Evolutionary conservation across 2,888 invertebrate genomes (phyloP).

Genomic region (Mythimna pallens): DNA sequence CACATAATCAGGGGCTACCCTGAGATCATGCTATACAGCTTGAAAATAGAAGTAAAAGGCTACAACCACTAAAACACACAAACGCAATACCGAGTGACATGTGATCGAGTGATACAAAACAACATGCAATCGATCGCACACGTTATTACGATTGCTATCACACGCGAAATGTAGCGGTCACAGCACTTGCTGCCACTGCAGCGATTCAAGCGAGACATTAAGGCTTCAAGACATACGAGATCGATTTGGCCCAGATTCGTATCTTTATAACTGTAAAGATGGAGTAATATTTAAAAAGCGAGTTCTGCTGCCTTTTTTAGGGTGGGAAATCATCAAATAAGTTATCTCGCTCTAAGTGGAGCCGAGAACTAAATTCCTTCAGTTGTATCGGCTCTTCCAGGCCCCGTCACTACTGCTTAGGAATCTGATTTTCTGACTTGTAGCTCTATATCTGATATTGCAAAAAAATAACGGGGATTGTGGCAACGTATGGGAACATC

Average conservation of each 20-base stretch:
- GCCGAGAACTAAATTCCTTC: too few species aligned
- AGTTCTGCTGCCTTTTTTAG: not conserved
- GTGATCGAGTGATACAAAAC: slow-evolving; percentile 45
- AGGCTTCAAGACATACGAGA: slow-evolving; percentile 22
- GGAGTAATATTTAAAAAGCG: slow-evolving; percentile 9
- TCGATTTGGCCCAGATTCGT: slow-evolving; percentile 50
- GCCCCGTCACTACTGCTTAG: too few species aligned
- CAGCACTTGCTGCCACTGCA: slow-evolving; percentile 15
- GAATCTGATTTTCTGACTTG: too few species aligned
- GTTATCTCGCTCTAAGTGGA: too few species aligned
- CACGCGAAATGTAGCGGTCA: slow-evolving; percentile 33
- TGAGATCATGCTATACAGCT: too few species aligned
- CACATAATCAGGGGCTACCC: too few species aligned
- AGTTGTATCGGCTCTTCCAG: too few species aligned
- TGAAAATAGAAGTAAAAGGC: slow-evolving; percentile 17
- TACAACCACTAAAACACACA: slow-evolving; percentile 10
- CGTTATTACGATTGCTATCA: slow-evolving; percentile 48
- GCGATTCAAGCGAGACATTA: slow-evolving; percentile 36
- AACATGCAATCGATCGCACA: slow-evolving; percentile 48
- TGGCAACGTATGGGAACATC: too few species aligned
- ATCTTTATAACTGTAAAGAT: slow-evolving; percentile 48
- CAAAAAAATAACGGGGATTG: too few species aligned
- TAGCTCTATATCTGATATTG: too few species aligned
- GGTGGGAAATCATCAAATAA: not conserved
- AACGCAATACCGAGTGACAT: slow-evolving; percentile 33